Base-by-base conservation (phyloP, 2,797 vertebrate species). In the Microcaecilia unicolor region DNA sequence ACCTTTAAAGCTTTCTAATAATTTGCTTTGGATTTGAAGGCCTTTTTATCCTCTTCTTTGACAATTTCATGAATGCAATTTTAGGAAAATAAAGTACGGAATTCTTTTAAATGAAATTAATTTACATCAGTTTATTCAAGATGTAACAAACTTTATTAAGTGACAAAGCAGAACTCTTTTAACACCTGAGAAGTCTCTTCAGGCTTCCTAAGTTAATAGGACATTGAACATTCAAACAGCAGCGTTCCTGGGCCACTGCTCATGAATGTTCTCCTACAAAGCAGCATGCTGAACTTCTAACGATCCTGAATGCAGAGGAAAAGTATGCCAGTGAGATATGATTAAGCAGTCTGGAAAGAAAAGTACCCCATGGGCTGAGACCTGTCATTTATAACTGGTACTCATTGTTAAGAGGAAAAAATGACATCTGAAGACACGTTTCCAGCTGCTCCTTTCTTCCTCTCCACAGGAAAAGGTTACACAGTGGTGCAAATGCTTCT, bases 371-470 rank as follows among this genome's bases (percentile, higher is more conserved):
- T 17, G 47, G 53, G 43, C 45, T 29, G 8, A 54, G 46, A 57
- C 11, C 28, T 74, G 61, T 57, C 62, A 44, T 61, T 64, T 42
- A 49, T 2, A 1, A 51, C 48, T 49, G 63, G 45, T 32, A 55
- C 40, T 31, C 41, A 52, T 31, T 44, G 47, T 32, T 58, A 70
- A 58, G 12, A 5, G 64, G 36, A 56, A 61, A n/a, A 64, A 65
- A 63, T 43, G 37, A 48, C 30, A 66, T 51, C 25, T 61, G 48
- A 76, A 76, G 60, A 51, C 29, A 48, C 65, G 57, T 34, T 52
- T 34, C 27, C 33, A 6, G 14, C 33, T 19, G 30, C 41, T 47
- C 29, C 51, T 58, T 42, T 49, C 46, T 34, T 26, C 28, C 41
- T 7, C 42, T 58, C 31, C 40, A 47, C 45, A 49, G 45, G 28